Evolutionary conservation across 2,888 invertebrate genomes (phyloP).

Genomic region (Neoscelio sp.): DNA sequence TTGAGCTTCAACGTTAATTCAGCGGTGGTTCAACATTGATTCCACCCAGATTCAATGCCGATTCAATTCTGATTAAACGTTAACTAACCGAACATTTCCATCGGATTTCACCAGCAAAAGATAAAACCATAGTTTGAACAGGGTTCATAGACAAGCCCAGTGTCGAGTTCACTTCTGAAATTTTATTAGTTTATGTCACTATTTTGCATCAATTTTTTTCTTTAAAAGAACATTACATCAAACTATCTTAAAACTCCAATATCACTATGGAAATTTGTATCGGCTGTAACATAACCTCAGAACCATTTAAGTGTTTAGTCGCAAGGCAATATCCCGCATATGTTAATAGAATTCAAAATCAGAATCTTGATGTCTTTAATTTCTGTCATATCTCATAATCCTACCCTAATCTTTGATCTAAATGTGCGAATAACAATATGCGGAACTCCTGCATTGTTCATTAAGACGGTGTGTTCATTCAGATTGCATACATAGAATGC

Average conservation of each 20-base stretch:
- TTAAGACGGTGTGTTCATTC: constrained; percentile 52
- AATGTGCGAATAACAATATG: constrained; percentile 55
- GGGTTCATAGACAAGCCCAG: no score
- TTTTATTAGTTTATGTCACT: no score
- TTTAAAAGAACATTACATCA: no score
- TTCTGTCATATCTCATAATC: constrained; percentile 36
- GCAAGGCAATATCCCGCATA: constrained; percentile 30
- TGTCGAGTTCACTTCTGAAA: no score
- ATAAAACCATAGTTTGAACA: no score
- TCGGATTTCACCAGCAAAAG: no score
- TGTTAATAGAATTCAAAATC: constrained; percentile 32
- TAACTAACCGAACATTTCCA: no score
- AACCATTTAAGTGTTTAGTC: constrained; percentile 28
- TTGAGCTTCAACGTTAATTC: no score
- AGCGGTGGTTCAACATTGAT: no score
- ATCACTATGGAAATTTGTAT: constrained; percentile 21
- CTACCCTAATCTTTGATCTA: constrained; percentile 19
- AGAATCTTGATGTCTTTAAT: constrained; percentile 43
- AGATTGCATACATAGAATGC: constrained; percentile 28
- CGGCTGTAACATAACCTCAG: background rate
- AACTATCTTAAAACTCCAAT: constrained; percentile 7
- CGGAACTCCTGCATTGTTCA: constrained; percentile 48
- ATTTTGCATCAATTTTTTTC: no score
- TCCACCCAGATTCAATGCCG: no score
- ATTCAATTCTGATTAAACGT: no score